Conservation (phyloP, 2,797 vertebrate genomes). For the Numenius phaeopus region DNA sequence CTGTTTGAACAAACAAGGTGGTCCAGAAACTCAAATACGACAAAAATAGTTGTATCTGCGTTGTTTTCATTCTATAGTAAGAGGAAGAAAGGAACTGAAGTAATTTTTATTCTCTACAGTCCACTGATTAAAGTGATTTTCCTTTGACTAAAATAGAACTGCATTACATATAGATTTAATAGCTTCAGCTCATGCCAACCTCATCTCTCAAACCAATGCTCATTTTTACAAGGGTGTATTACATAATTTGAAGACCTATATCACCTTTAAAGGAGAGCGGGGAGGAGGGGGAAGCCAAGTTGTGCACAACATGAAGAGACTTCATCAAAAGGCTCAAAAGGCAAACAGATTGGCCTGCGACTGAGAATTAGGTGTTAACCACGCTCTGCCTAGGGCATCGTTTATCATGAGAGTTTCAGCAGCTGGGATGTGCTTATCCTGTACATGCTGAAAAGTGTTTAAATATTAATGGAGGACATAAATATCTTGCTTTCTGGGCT, state of each 20-base stretch:
- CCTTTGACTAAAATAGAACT: not conserved
- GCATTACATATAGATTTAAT: not conserved
- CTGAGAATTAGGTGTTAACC: constrained; percentile 55
- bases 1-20: not conserved
- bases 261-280: not conserved
- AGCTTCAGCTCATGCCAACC: not conserved
- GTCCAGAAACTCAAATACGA: not conserved
- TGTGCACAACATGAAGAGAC: not conserved
- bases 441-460: constrained; percentile 44
- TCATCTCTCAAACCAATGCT: not conserved
- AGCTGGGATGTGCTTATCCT: constrained; percentile 54
- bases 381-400: constrained; percentile 38
- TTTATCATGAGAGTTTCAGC: constrained; percentile 49
- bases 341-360: not conserved
- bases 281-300: not conserved
- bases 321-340: constrained; percentile 38
- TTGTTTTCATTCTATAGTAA: not conserved
- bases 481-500: constrained; percentile 39
- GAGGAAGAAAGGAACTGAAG: not conserved
- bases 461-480: constrained; percentile 67
- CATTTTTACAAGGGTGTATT: not conserved
- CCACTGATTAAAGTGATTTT: not conserved
- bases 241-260: not conserved
- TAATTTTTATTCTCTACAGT: not conserved
- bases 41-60: not conserved